Conservation (phyloP, 2,888 invertebrate genomes). For the Colostygia pectinataria region DNA sequence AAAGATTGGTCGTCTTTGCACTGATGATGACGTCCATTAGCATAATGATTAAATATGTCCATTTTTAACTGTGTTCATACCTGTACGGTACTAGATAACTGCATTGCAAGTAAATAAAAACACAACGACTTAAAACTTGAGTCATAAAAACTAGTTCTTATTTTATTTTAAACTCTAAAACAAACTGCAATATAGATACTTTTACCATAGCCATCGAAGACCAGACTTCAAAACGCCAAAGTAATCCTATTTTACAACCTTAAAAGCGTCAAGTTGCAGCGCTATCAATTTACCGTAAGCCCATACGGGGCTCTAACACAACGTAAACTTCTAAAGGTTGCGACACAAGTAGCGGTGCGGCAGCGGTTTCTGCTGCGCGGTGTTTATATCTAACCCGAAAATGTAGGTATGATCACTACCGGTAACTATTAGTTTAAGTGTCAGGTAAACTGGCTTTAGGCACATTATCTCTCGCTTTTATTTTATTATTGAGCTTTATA, state of each 20-base stretch:
- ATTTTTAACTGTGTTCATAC: too few relatives aligned
- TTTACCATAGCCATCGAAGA: conserved; percentile 3
- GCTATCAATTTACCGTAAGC: conserved; percentile 31
- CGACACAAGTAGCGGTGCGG: background rate
- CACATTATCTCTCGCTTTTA: too few relatives aligned
- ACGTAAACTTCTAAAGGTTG: conserved; percentile 16
- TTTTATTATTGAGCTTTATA: too few relatives aligned
- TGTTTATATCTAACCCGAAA: too few relatives aligned
- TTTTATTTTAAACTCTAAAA: conserved; percentile 6
- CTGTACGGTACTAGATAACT: too few relatives aligned
- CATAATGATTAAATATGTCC: too few relatives aligned
- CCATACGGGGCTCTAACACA: conserved; percentile 21
- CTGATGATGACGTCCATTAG: too few relatives aligned
- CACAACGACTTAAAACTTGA: conserved; percentile 2
- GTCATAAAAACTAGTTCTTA: conserved; percentile 1
- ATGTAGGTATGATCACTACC: too few relatives aligned
- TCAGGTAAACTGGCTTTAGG: too few relatives aligned
- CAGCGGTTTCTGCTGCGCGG: background rate
- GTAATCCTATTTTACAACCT: conserved; percentile 26
- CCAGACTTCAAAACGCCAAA: conserved; percentile 26
- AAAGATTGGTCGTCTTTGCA: too few relatives aligned
- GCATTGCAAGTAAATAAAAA: too few relatives aligned
- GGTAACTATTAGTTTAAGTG: too few relatives aligned
- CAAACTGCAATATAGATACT: conserved; percentile 9
- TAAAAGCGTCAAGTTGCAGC: conserved; percentile 27